Base-by-base conservation (phyloP, 1,140 invertebrate species). In the Plectus sambesii region DNA sequence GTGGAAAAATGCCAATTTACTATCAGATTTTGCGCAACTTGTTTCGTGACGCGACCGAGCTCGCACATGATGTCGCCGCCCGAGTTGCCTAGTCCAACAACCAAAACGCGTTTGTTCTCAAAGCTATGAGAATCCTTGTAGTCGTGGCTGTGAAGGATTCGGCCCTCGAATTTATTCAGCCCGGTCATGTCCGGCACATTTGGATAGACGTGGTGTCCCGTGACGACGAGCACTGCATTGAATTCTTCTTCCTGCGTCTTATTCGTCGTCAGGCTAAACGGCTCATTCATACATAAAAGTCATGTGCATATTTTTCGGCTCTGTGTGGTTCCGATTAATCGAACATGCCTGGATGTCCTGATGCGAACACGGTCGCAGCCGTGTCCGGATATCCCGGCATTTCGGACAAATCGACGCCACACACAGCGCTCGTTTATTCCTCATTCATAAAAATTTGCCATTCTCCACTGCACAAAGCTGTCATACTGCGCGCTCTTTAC, bases 61-160 rank as follows among this genome's bases (percentile, higher is more conserved):
- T 77, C 76, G 3, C 71, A 70, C 12, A 74, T 75, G 19, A 74
- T 69, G 55, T 77, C 76, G 3, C 61, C 70, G n/a, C 68, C 76
- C 2, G 76, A 77, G 56, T 76, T 77, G 4, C 76, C 76, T 24
- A 77, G 65, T 17, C 76, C 76, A 20, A 77, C 61, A 24, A 75
- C 69, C 3, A 75, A 55, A 20, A 71, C 68, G 5, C 53, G 60
- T 47, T 72, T 68, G 27, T 70, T 66, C 12, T 70, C 66, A 49
- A 63, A 72, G 5, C 61, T 60, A 12, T 46, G 43, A n/a, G 51
- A 54, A 37, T 59, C 56, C 42, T 66, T 64, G 58, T 71, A 74
- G 5, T 63, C 59, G 43, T 74, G 71, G 1, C 71, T 68, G 51
- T 77, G 75, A 5, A 76, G 56, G 12, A 67, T 57, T 36, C 62